Conservation (phyloP, 2,888 invertebrate genomes). For the Morpho deidamia region DNA sequence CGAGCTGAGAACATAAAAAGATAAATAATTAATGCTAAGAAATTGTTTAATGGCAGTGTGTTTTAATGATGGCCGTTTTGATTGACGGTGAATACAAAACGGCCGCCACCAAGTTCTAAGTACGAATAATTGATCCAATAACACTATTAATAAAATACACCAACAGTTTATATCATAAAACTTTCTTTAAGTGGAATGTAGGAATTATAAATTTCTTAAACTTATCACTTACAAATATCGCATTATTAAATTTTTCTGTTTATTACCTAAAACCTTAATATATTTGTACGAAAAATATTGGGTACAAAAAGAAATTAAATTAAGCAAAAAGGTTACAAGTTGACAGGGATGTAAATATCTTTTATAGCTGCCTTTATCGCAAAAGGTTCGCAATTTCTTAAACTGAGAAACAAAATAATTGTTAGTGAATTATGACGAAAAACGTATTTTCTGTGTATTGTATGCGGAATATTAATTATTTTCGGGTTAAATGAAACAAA, state of each 20-base stretch:
- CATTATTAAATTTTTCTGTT: slow-evolving; percentile 14
- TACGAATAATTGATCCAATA: slow-evolving; percentile 70
- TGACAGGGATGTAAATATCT: background rate
- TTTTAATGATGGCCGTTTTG: slow-evolving; percentile 44
- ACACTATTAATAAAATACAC: slow-evolving; percentile 39
- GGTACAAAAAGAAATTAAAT: slow-evolving; percentile 14
- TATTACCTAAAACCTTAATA: slow-evolving; percentile 18
- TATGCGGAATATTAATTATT: no score
- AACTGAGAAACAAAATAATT: no score
- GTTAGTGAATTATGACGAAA: no score
- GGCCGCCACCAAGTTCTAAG: slow-evolving; percentile 56
- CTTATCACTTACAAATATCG: slow-evolving; percentile 11
- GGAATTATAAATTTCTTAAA: slow-evolving; percentile 27
- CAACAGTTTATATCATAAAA: slow-evolving; percentile 36
- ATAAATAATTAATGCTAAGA: slow-evolving; percentile 16
- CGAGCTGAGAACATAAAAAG: slow-evolving; percentile 16
- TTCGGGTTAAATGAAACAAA: no score
- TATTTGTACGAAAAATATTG: slow-evolving; percentile 30
- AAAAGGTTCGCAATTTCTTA: background rate
- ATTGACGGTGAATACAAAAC: slow-evolving; percentile 33
- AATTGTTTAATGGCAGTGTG: slow-evolving; percentile 57
- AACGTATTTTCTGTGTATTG: no score
- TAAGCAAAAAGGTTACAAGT: background rate
- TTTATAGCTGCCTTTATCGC: background rate
- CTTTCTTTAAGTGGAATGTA: slow-evolving; percentile 45